These are phyloP conservation scores for Sternarchorhynchus goeldii DNA, from an alignment of 2,797 vertebrate genomes.

Conservation along the genomic window DNA sequence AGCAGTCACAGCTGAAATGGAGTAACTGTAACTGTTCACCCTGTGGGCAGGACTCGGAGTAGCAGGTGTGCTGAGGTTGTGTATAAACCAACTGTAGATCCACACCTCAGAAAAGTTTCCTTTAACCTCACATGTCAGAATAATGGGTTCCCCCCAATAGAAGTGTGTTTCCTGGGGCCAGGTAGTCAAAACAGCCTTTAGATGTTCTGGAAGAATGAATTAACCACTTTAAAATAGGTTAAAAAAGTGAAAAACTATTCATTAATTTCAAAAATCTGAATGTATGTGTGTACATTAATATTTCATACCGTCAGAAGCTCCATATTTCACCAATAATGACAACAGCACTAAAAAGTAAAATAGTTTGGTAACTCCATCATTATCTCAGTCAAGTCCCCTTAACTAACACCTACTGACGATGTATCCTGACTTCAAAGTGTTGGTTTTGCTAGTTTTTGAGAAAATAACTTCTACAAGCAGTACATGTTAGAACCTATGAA, in stretches of 20 bases:
- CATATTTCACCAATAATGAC: conserved; percentile 24
- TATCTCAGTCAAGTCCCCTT: neutral
- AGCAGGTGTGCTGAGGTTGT: neutral
- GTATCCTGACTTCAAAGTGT: neutral
- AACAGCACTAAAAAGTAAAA: conserved; percentile 47
- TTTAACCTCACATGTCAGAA: conserved; percentile 22
- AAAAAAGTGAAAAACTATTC: neutral
- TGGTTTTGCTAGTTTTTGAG: no score
- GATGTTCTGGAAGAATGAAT: neutral
- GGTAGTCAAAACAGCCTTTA: neutral
- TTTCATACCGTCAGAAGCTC: conserved; percentile 17
- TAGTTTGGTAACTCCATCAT: conserved; percentile 1
- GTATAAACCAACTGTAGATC: conserved; percentile 20
- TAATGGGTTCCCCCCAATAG: conserved; percentile 22
- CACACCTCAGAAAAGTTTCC: neutral
- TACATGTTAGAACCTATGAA: no score
- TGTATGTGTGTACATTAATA: neutral
- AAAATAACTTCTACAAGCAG: no score
- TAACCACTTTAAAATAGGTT: neutral
- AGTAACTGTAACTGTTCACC: conserved; percentile 14
- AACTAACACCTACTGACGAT: no score
- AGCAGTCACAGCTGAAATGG: conserved; percentile 19
- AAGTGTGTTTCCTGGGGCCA: conserved; percentile 13
- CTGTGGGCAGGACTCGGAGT: neutral
- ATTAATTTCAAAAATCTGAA: neutral